Conservation (phyloP, 2,888 invertebrate species). For the Melinopterus prodromus region DNA sequence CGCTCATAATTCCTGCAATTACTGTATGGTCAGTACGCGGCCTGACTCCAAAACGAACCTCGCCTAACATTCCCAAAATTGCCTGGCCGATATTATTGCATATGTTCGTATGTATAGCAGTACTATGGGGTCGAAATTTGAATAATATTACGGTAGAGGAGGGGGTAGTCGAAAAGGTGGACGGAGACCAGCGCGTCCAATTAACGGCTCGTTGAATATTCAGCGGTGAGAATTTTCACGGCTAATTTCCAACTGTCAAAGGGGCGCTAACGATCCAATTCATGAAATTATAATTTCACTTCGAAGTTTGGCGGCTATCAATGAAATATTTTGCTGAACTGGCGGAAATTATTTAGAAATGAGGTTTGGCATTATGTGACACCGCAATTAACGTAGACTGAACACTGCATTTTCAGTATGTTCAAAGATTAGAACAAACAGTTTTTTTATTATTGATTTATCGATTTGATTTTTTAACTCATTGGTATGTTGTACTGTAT, state of each 20-base stretch:
- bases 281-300: background rate
- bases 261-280: background rate
- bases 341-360: background rate
- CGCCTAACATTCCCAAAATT: background rate
- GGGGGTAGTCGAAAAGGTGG: background rate
- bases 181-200: background rate
- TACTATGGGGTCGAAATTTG: background rate
- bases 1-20: background rate
- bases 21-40: background rate
- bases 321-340: background rate
- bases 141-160: background rate
- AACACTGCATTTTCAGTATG: no score
- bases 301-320: background rate
- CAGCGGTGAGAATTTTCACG: background rate
- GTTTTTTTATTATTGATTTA: no score
- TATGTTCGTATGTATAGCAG: background rate
- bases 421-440: no score
- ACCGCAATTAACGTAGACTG: no score
- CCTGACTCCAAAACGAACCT: background rate
- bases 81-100: background rate
- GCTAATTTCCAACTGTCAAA: constrained; percentile 4
- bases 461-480: no score
- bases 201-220: background rate
- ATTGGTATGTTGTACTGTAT: no score
- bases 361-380: no score